These are phyloP conservation scores for Ostrea denselamellosa DNA, from an alignment of 1,140 invertebrate genomes.

Conservation along the genomic window DNA sequence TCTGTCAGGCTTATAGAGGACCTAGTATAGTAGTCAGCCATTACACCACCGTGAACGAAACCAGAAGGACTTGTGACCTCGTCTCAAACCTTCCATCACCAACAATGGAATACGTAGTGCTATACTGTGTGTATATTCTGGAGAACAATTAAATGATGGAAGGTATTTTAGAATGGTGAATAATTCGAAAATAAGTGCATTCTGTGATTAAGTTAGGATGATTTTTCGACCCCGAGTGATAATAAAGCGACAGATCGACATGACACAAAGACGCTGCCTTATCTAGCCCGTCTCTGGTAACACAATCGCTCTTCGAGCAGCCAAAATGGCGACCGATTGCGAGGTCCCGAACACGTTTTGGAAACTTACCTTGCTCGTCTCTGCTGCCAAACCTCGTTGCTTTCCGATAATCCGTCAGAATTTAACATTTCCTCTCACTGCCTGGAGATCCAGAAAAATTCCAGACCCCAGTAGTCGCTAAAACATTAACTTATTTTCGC, in stretches of 20 bases:
- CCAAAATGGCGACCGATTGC: conserved; percentile 40
- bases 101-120: neutral
- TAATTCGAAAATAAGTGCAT: neutral
- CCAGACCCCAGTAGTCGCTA: neutral
- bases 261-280: conserved; percentile 28
- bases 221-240: neutral
- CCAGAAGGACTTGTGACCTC: neutral
- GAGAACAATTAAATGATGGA: neutral
- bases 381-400: conserved; percentile 32
- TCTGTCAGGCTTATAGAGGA: neutral
- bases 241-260: neutral
- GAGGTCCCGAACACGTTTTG: conserved; percentile 28
- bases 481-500: conserved; percentile 22
- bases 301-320: conserved; percentile 40
- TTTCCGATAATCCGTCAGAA: conserved; percentile 8
- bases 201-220: neutral
- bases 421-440: conserved; percentile 30
- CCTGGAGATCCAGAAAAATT: conserved; percentile 18
- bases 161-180: neutral
- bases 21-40: neutral
- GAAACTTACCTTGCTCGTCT: conserved; percentile 36
- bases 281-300: conserved; percentile 23
- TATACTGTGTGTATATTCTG: neutral
- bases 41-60: neutral
- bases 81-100: neutral